Percentiles rank a stretch among this genome's conserved stretches.
Evolutionary conservation across 2,888 invertebrate species (phyloP).

Genomic region (Creontiades dilutus): DNA sequence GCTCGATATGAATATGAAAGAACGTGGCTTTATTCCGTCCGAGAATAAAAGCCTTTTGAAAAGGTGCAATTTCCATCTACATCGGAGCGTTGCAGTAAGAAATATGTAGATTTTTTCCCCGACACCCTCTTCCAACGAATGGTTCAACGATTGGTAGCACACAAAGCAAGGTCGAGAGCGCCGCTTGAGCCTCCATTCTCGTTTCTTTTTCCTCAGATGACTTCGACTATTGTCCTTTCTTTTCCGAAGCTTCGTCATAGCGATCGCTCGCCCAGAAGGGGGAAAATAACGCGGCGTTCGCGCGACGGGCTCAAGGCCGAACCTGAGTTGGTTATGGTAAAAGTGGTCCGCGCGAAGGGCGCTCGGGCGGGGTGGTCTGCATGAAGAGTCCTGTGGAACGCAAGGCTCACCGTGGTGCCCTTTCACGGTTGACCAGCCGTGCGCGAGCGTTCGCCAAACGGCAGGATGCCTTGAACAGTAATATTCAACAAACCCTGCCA

Average conservation of each 20-base stretch:
- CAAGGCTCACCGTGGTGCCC: slow-evolving; percentile 31
- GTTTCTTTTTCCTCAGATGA: neutral
- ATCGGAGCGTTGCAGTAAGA: neutral
- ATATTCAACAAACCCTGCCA: too few species aligned
- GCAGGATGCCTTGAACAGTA: too few species aligned
- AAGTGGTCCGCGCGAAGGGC: neutral
- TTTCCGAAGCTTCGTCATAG: neutral
- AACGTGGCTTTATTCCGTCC: neutral
- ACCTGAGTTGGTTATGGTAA: neutral
- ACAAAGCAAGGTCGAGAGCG: neutral
- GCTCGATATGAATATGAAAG: neutral
- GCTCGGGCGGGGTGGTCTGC: neutral
- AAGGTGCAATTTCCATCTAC: neutral
- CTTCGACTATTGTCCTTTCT: neutral
- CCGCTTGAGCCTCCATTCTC: slow-evolving; percentile 7
- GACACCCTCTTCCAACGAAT: neutral
- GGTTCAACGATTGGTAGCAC: neutral
- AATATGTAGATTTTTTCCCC: slow-evolving; percentile 25
- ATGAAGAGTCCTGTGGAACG: neutral
- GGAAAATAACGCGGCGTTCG: neutral
- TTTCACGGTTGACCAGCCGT: slow-evolving; percentile 53
- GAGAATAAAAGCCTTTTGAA: neutral
- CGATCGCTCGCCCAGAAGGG: neutral
- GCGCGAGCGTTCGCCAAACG: too few species aligned
- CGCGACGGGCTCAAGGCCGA: neutral